Percentiles rank a stretch among this genome's conserved stretches.
Conservation (phyloP, 2,888 invertebrate genomes). For the Tetheella fluctuosa region DNA sequence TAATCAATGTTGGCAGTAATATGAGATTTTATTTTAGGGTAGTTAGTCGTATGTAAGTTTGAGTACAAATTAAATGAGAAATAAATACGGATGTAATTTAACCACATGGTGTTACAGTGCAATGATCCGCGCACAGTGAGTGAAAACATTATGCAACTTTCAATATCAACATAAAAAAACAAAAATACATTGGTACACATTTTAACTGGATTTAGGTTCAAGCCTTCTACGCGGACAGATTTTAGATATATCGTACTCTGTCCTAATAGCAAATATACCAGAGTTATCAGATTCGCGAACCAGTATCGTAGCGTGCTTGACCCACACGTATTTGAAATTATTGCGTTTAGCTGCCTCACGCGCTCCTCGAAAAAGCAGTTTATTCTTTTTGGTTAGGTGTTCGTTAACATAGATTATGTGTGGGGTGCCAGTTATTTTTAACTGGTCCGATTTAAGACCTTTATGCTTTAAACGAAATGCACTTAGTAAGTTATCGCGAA, state of each 20-base stretch:
- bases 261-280: background rate
- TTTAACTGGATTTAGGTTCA: no score
- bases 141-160: no score
- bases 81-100: no score
- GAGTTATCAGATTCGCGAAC: conserved; percentile 8
- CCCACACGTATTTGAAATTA: conserved; percentile 14
- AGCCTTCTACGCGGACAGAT: no score
- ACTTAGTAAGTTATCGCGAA: conserved; percentile 14
- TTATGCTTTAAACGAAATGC: conserved; percentile 7
- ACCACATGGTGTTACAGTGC: no score
- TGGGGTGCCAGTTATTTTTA: conserved; percentile 12
- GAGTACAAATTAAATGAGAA: no score
- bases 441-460: conserved; percentile 7
- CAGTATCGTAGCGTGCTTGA: conserved; percentile 13
- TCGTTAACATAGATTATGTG: conserved; percentile 14
- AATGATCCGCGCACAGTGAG: no score
- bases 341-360: conserved; percentile 12
- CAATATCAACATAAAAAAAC: no score
- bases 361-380: conserved; percentile 11
- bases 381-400: conserved; percentile 14
- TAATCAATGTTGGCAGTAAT: no score
- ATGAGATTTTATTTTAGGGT: no score
- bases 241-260: background rate
- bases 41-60: no score
- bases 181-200: no score